Percentiles rank a stretch among this genome's conserved stretches.
Evolutionary conservation across 2,888 invertebrate genomes (phyloP).

Genomic region (Drosophila mercatorum): DNA sequence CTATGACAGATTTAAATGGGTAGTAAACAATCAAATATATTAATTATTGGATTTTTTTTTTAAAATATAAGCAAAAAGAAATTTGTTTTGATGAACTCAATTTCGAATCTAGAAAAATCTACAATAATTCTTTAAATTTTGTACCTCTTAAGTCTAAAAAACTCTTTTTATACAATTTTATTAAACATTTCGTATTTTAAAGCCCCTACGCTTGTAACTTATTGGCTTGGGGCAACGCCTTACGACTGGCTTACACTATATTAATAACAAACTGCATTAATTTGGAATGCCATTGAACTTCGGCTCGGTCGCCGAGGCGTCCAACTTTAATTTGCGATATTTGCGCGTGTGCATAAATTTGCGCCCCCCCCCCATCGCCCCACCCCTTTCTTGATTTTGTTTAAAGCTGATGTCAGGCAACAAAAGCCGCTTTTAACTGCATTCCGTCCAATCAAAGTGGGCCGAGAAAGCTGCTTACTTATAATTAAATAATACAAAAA

Average conservation of each 20-base stretch:
- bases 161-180: too few relatives aligned
- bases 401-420: slow-evolving; percentile 27
- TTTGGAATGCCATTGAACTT: slow-evolving; percentile 66
- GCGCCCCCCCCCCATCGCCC: neutral
- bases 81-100: too few relatives aligned
- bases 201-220: neutral
- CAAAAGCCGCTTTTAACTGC: slow-evolving; percentile 51
- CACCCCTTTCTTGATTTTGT: neutral
- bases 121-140: too few relatives aligned
- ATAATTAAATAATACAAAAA: slow-evolving; percentile 2
- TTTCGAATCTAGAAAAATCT: too few relatives aligned
- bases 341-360: slow-evolving; percentile 61
- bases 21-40: too few relatives aligned
- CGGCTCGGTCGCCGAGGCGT: slow-evolving; percentile 12
- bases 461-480: slow-evolving; percentile 44
- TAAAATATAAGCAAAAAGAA: too few relatives aligned
- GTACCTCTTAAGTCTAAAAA: too few relatives aligned
- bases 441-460: slow-evolving; percentile 15
- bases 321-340: slow-evolving; percentile 50
- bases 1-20: too few relatives aligned
- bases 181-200: too few relatives aligned
- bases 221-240: neutral
- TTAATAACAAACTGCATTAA: slow-evolving; percentile 38
- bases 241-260: neutral
- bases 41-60: too few relatives aligned